Evolutionary conservation across 1,140 invertebrate species (phyloP).

Genomic region (Cecropterus lyciades): DNA sequence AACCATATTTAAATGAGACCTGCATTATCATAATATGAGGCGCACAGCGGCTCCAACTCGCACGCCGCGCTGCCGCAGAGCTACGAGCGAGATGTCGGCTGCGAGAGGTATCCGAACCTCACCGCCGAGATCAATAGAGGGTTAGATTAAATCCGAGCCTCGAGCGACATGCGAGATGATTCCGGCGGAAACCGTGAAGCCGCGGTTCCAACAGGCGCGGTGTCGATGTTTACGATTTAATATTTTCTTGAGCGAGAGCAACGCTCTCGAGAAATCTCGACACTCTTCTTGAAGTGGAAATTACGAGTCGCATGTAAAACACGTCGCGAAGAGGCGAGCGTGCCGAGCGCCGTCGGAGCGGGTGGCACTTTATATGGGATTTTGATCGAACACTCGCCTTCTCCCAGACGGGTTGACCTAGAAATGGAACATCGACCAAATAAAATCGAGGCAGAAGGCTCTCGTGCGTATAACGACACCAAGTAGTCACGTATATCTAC

Average conservation of each 20-base stretch:
- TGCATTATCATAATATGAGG: constrained; percentile 43
- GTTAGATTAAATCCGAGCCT: constrained; percentile 15
- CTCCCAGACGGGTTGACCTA: constrained; percentile 37
- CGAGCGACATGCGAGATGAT: constrained; percentile 13
- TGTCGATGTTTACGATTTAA: not conserved
- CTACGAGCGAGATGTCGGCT: constrained; percentile 2
- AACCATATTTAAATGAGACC: constrained; percentile 38
- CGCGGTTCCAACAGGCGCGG: not conserved
- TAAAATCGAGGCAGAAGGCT: constrained; percentile 23
- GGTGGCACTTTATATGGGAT: constrained; percentile 31
- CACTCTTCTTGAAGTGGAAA: not conserved
- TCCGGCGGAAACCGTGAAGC: not conserved
- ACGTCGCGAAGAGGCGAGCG: not conserved
- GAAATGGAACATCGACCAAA: constrained; percentile 36
- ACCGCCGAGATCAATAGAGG: not conserved
- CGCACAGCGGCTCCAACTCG: too few species aligned
- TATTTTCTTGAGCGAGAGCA: not conserved
- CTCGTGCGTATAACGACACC: constrained; percentile 14
- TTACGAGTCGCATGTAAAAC: constrained; percentile 1
- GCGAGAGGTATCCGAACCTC: not conserved
- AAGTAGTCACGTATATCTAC: constrained; percentile 15
- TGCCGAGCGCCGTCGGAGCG: constrained; percentile 4
- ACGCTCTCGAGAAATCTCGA: not conserved
- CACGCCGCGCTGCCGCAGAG: constrained; percentile 8
- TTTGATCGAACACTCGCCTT: constrained; percentile 33